Evolutionary conservation across 2,113 vertebrate genomes (phyloP), one percentile per base, ranked within the genome.

Genomic region (Panthera leo): DNA sequence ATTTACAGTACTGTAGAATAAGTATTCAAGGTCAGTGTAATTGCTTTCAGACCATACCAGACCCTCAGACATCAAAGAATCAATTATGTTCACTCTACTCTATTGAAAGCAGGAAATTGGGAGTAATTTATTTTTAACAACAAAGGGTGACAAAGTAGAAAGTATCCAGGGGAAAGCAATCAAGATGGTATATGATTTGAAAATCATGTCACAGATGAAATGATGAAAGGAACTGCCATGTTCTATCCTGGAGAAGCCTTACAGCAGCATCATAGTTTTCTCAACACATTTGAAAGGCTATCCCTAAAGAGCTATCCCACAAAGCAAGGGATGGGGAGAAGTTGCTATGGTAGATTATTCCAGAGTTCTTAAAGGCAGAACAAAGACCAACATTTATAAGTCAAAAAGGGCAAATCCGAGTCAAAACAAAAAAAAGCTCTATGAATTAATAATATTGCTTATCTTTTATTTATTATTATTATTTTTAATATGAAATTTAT

Each of bases 51-150:
- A 80, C 39, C 58, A 93, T 29, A 89, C 88, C 71, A 97, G 92
- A 93, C 73, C 85, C 94, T 98, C 42, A 95, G 80, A 97, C 92
- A 97, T 98, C 92, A 97, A 85, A 96, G 95, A 96, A 88, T 98
- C 95, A 98, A 96, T 98, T 98, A 98, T 94, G 92, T 97, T 94
- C 96, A 91, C 42, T 97, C 90, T 73, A 89, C 71, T 91, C 97
- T 89, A 91, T 23, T 96, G 96, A 95, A 97, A 97, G 94, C 82
- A 96, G 92, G 82, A 98, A 97, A 97, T 97, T 97, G 95, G 78
- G 92, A 98, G 97, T 97, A 95, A 97, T 97, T 98, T 97, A 95
- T 97, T 98, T 98, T 95, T 92, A 97, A 98, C 97, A 98, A 98
- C 90, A 97, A 97, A 97, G 90, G 73, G 82, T 89, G 96, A 97